A percentile compares a stretch with the other conserved stretches of the same genome.
phyloP scores from a whole-genome alignment of 2,888 invertebrate species.

The Zele albiditarsus region DNA sequence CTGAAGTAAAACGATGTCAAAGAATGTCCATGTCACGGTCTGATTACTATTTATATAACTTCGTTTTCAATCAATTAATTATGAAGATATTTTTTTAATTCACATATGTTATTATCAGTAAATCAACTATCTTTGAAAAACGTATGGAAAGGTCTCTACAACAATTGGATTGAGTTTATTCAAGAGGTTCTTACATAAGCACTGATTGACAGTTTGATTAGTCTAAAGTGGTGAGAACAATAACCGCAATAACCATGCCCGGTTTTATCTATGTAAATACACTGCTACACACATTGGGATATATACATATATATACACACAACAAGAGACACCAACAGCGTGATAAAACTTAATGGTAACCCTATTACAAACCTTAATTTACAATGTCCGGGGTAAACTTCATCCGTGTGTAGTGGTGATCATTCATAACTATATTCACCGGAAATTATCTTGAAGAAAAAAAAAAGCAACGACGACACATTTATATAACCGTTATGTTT shows the following conservation, averaged over 20 bases:
- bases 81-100: not conserved
- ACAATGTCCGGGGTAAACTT: not conserved
- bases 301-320: conserved; percentile 1
- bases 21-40: not conserved
- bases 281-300: conserved; percentile 52
- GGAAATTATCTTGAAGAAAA: not conserved
- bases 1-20: not conserved
- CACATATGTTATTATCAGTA: not conserved
- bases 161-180: conserved; percentile 37
- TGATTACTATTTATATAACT: not conserved
- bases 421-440: not conserved
- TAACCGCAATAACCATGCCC: conserved; percentile 57
- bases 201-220: conserved; percentile 64
- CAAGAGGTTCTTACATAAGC: conserved; percentile 62
- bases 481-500: no score
- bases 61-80: not conserved
- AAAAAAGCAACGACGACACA: not conserved
- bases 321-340: not conserved
- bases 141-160: not conserved
- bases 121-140: not conserved
- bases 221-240: conserved; percentile 69
- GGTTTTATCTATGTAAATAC: conserved; percentile 57
- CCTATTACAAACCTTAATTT: not conserved
- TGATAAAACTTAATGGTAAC: not conserved
- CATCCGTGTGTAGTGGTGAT: not conserved